Base-by-base conservation (phyloP, 2,888 invertebrate genomes). In the Chydorus sphaericus region DNA sequence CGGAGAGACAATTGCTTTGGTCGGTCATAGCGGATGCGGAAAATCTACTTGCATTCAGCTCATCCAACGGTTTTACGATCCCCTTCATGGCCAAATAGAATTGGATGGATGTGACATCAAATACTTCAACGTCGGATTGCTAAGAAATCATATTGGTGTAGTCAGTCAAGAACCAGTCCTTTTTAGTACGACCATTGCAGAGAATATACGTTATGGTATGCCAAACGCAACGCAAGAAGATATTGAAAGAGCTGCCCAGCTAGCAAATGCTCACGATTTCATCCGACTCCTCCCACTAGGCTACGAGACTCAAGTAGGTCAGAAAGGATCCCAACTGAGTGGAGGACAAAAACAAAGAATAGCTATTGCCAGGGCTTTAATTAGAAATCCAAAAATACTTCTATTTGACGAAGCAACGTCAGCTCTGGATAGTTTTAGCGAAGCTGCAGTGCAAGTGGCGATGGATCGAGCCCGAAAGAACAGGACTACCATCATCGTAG, bases 141-240 rank as follows among this genome's bases (percentile, higher is more conserved):
- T 89, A 23, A 76, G 93, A 33, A 74, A 75, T 16, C 81, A 85
- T 63, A 83, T 93, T 58, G 91, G 90, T 1, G 79, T 91, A 7
- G 92, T 94, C 1, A 86, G 89, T 0, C 93, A 94, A 71, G 92
- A 94, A 66, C 92, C 85, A 0, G 79, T 90, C 6, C 74, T 93
- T 10, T 76, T 77, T 64, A 73, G 70, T 28, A 68, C 67, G 1
- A 69, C 73, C 5, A 75, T 77, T 55, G 69, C 67, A 18, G 75
- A 76, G 60, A 76, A 77, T 62, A 75, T 76, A 55, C 66, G 29
- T 4, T 83, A 86, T 71, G 90, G 90, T 57, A 77, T 79, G 62
- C 79, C 79, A 23, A 68, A 70, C 18, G 78, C 80, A 61, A 79
- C 77, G 0, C 76, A 80, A 58, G 75, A 76, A 55, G 83, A 85